Percentiles rank a stretch among this genome's conserved stretches.
Evolutionary conservation across 1,140 invertebrate genomes (phyloP).

Genomic region (Elymnias hypermnestra): DNA sequence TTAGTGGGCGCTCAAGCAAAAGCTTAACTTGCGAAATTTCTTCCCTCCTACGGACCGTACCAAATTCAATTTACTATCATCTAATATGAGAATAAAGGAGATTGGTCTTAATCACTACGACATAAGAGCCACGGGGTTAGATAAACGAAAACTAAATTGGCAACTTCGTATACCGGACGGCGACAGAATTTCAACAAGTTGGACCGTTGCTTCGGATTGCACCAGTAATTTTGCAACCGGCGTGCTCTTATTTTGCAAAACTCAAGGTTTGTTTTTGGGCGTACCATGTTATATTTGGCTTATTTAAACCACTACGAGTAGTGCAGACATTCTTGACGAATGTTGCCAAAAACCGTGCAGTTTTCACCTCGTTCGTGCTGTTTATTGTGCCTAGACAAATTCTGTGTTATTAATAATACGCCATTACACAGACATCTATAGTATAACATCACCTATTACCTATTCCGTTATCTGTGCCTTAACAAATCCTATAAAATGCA

Average conservation of each 20-base stretch:
- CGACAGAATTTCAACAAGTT: slow-evolving; percentile 72
- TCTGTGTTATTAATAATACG: too few relatives aligned
- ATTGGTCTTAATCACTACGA: slow-evolving; percentile 34
- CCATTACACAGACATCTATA: too few relatives aligned
- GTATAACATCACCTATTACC: too few relatives aligned
- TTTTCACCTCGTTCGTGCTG: slow-evolving; percentile 59
- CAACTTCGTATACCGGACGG: slow-evolving; percentile 44
- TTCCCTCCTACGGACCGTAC: slow-evolving; percentile 41
- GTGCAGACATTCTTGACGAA: slow-evolving; percentile 64
- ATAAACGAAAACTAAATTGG: slow-evolving; percentile 41
- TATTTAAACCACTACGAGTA: slow-evolving; percentile 37
- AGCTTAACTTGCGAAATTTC: slow-evolving; percentile 69
- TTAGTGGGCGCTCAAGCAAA: slow-evolving; percentile 53
- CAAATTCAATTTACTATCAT: slow-evolving; percentile 36
- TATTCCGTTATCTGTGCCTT: too few relatives aligned
- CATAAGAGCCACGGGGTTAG: slow-evolving; percentile 31
- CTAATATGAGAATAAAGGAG: slow-evolving; percentile 25
- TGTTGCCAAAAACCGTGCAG: slow-evolving; percentile 65
- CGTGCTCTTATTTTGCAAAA: slow-evolving; percentile 24
- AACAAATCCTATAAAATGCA: too few relatives aligned
- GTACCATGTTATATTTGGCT: slow-evolving; percentile 13
- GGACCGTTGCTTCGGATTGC: slow-evolving; percentile 43
- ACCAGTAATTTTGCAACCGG: slow-evolving; percentile 22
- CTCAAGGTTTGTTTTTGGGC: slow-evolving; percentile 42
- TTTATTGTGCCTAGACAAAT: slow-evolving; percentile 40